Evolutionary conservation across 2,888 invertebrate species (phyloP), one percentile per base, ranked within the genome.

Genomic region (Spialia ferax): DNA sequence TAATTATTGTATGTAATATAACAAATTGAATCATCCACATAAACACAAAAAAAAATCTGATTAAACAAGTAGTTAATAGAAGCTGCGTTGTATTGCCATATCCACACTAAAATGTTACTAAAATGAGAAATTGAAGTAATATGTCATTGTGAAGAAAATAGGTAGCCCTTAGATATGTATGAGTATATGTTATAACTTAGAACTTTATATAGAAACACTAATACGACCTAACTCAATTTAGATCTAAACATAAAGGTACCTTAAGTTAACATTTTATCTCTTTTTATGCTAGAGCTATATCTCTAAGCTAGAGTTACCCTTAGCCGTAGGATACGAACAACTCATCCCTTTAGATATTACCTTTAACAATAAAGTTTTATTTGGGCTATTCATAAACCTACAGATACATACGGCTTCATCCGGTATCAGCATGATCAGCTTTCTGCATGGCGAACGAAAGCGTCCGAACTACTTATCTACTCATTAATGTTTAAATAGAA

Each of bases 361-460:
- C 42, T 59, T 42, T 42, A 54, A 48, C 38, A 42, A 45, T 45
- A 45, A 45, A 56, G n/a, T 56, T 68, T 61, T 63, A 62, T 59
- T 63, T 56, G 29, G 50, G 50, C 50, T 56, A 57, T 52, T 65
- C 55, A 69, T 66, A 52, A 71, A 63, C 38, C 64, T 69, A 69
- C 69, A 68, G 63, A 72, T 70, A 75, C 62, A 61, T 71, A 70
- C 76, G 76, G 79, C 80, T 79, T 79, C 72, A 81, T 84, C 81
- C 81, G 80, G 86, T 86, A 88, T 85, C 86, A 91, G 93, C 93
- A 93, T 93, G 93, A 88, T 83, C 87, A 87, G 93, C 93, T 93
- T 93, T 84, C 86, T 92, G 93, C 93, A 93, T 93, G 93, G 92
- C 91, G 90, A 91, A 91, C 87, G 82, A 85, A 77, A 85, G 79